These are phyloP conservation scores for Noctua pronuba DNA, from an alignment of 2,888 invertebrate species.

Conservation along the genomic window DNA sequence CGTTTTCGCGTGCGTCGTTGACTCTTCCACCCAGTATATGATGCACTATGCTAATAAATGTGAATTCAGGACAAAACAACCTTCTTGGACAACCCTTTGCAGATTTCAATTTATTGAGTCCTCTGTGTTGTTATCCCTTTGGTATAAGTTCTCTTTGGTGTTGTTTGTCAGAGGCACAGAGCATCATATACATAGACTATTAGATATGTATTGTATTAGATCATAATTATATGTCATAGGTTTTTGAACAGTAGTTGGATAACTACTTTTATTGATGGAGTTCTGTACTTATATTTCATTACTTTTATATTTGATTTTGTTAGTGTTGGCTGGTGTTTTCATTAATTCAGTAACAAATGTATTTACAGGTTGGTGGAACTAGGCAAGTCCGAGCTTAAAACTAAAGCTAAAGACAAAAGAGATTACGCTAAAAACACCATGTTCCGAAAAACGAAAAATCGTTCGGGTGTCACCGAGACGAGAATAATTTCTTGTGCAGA, in stretches of 20 bases:
- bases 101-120: too few species aligned
- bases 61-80: background rate
- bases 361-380: constrained; percentile 93
- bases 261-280: background rate
- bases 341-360: background rate
- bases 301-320: background rate
- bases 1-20: too few species aligned
- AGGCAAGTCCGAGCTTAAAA: constrained; percentile 94
- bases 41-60: background rate
- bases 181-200: too few species aligned
- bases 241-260: background rate
- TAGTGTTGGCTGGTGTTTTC: background rate
- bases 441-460: constrained; percentile 94
- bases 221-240: too few species aligned
- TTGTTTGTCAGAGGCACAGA: too few species aligned
- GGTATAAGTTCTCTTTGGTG: too few species aligned
- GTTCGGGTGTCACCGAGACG: constrained; percentile 95
- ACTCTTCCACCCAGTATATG: too few species aligned
- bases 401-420: constrained; percentile 93
- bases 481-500: constrained; percentile 94
- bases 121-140: background rate
- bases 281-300: background rate
- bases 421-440: constrained; percentile 92
- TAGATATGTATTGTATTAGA: too few species aligned
- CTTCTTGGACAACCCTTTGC: background rate